Evolutionary conservation across 1,140 invertebrate species (phyloP).

Genomic region (Tetranychus urticae): DNA sequence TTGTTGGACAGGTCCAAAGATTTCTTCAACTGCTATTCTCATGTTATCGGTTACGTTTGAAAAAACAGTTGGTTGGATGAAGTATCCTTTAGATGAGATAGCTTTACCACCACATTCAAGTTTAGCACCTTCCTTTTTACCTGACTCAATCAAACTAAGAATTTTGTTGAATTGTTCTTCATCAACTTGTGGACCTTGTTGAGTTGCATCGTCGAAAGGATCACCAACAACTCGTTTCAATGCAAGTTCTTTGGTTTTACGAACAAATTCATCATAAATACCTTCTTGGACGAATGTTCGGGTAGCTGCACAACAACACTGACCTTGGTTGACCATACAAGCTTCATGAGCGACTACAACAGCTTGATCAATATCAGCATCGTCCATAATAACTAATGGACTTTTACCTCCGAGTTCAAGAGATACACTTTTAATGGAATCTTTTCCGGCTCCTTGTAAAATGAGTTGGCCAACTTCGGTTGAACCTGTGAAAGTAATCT

Average conservation of each 20-base stretch:
- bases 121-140: conserved; percentile 68
- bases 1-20: conserved; percentile 91
- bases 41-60: conserved; percentile 74
- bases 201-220: conserved; percentile 57
- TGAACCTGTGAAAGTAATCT: conserved; percentile 62
- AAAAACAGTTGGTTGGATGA: conserved; percentile 85
- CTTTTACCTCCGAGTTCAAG: conserved; percentile 71
- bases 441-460: conserved; percentile 39
- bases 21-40: conserved; percentile 81
- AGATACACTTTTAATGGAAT: conserved; percentile 60
- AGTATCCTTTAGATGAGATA: conserved; percentile 42
- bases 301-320: conserved; percentile 59
- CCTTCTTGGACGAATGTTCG: conserved; percentile 47
- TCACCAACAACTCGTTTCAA: conserved; percentile 57
- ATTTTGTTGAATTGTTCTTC: conserved; percentile 65
- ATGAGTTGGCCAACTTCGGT: conserved; percentile 43
- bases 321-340: conserved; percentile 52
- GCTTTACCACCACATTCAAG: conserved; percentile 51
- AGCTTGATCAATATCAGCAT: conserved; percentile 40
- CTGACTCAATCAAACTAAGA: conserved; percentile 50
- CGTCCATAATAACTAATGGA: conserved; percentile 11
- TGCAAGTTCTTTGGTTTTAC: conserved; percentile 33
- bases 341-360: conserved; percentile 47
- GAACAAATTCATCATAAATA: conserved; percentile 88
- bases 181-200: conserved; percentile 84